Conservation (phyloP, 2,113 vertebrate genomes). For the Saguinus imperator region DNA sequence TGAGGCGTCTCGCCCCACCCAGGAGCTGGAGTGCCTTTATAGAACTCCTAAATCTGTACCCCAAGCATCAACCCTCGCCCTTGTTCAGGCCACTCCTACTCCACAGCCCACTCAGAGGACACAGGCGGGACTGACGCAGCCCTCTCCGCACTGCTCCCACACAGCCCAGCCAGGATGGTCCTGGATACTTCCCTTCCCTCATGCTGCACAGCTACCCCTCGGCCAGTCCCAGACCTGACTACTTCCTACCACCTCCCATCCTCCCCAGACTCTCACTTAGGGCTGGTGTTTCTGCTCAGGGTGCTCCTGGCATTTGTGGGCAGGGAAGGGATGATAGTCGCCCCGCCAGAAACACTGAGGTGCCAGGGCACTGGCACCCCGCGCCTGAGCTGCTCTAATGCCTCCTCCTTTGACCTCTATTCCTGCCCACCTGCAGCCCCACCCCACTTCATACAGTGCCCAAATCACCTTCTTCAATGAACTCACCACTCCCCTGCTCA, state of each 20-base stretch:
- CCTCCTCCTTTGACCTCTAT: neutral
- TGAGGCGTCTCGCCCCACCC: neutral
- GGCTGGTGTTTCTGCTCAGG: neutral
- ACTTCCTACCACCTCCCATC: neutral
- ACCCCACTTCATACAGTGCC: accelerated
- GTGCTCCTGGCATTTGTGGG: neutral
- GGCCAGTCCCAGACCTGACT: neutral
- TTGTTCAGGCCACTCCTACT: neutral
- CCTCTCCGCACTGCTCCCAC: too few relatives aligned
- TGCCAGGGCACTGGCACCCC: too few relatives aligned
- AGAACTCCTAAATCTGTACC: neutral
- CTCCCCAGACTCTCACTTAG: neutral
- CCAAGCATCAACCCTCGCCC: neutral
- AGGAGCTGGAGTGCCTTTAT: neutral
- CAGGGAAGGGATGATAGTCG: neutral
- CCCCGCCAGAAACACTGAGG: neutral
- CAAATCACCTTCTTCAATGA: neutral
- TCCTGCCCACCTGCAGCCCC: neutral
- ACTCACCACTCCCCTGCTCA: neutral
- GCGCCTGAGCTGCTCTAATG: neutral
- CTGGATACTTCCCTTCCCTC: neutral
- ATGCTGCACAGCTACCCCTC: neutral
- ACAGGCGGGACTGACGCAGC: neutral
- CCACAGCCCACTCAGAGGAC: neutral
- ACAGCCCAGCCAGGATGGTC: neutral